Evolutionary conservation across 2,888 invertebrate species (phyloP), one percentile per base, ranked within the genome.

Genomic region (Pyrochroa serraticornis): DNA sequence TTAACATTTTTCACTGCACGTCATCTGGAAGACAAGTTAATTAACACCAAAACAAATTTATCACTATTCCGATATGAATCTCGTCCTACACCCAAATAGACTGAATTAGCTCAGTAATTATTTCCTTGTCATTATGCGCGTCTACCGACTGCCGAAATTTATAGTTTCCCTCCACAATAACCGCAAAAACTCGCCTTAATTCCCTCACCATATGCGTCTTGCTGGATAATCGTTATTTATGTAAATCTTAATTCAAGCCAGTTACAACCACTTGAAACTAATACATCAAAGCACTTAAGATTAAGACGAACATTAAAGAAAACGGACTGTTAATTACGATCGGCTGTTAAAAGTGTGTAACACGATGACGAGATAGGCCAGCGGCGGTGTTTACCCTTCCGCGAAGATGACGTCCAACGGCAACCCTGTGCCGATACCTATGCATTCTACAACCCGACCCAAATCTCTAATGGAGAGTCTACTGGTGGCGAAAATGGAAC

Each of bases 401-500:
- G 22, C 5, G 22, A 82, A 82, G 72, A 83, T 83, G 81, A 80
- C 82, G 69, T 82, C 82, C 64, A 82, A 83, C 82, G 65, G 82
- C 80, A 62, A 82, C 83, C 49, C 82, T 83, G 65, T 60, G 39
- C 65, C 52, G 13, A 39, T 63, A 7, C 39, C 56, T 14, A 14
- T 50, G 12, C 55, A 57, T 9, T 36, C 46, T 35, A 49, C 65
- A 10, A 9, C 63, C 84, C 80, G 85, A 46, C 88, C 88, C n/a
- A 82, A 89, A 64, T 86, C 88, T n/a, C 79, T 92, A 22, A 92
- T 92, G 92, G 92, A 92, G 76, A 87, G 87, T 58, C 79, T 92
- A 52, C 81, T 92, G 51, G 88, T 91, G 39, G 91, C 91, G 3
- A 92, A 92, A 78, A 92, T 92, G 85, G 92, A 92, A 71, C 85